Percentiles rank a stretch among this genome's conserved stretches.
phyloP scores from a whole-genome alignment of 1,140 invertebrate species.

The Drosophila yakuba region DNA sequence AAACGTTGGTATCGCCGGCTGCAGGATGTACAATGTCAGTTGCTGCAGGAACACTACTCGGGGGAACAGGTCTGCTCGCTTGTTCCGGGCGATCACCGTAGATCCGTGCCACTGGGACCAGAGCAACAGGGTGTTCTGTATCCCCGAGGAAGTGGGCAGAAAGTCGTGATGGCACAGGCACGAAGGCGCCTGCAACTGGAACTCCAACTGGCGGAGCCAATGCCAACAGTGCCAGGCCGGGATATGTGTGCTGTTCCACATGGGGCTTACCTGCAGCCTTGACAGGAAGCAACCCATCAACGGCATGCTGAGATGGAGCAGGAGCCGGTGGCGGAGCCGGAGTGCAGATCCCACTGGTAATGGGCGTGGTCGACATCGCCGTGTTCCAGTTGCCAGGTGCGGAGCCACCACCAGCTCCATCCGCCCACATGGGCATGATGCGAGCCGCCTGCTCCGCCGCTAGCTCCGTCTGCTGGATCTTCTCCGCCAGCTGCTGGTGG shows the following conservation, averaged over 20 bases:
- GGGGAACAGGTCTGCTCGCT: too few species aligned
- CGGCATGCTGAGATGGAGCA: background rate
- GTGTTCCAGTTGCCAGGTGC: slow-evolving; percentile 3
- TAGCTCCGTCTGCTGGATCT: slow-evolving; percentile 61
- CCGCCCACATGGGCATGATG: slow-evolving; percentile 53
- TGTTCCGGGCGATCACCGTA: too few species aligned
- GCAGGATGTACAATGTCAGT: too few species aligned
- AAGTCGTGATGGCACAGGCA: slow-evolving; percentile 1
- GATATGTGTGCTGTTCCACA: too few species aligned
- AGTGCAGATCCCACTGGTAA: background rate
- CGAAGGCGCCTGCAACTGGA: background rate
- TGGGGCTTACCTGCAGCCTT: background rate
- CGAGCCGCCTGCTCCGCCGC: slow-evolving; percentile 47
- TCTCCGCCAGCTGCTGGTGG: slow-evolving; percentile 53
- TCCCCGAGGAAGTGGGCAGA: background rate
- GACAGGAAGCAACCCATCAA: background rate
- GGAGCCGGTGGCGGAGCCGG: background rate
- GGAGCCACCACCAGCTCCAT: background rate
- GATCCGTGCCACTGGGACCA: too few species aligned
- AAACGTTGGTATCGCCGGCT: background rate
- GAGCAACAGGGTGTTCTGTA: too few species aligned
- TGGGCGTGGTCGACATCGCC: background rate
- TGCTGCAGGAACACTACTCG: background rate
- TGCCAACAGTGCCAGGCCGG: background rate
- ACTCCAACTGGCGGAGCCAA: background rate